Percentiles rank a stretch among this genome's conserved stretches.
Conservation (phyloP, 2,113 vertebrate genomes). For the Cettia cetti region DNA sequence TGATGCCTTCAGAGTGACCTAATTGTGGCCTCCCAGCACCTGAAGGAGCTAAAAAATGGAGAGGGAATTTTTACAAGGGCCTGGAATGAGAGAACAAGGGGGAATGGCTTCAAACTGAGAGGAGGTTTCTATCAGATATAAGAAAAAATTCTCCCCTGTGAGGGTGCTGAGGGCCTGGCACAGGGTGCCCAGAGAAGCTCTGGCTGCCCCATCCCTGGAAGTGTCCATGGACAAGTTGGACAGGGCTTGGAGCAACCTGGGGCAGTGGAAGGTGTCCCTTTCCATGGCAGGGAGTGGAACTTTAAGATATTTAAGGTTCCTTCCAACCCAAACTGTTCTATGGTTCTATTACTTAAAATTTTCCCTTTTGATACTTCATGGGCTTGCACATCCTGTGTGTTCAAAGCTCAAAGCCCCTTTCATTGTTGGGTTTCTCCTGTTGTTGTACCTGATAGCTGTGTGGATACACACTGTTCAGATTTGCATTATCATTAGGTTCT, state of each 20-base stretch:
- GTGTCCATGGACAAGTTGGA: neutral
- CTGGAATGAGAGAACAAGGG: neutral
- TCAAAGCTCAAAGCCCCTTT: neutral
- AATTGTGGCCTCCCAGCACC: neutral
- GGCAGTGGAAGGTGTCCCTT: neutral
- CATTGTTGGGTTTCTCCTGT: accelerated
- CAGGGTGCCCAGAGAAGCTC: neutral
- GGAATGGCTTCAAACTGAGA: neutral
- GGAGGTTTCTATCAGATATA: neutral
- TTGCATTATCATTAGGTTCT: neutral
- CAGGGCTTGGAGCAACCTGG: accelerated
- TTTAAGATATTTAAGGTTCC: neutral
- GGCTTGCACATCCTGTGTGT: neutral
- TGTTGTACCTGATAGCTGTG: neutral
- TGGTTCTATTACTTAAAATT: neutral
- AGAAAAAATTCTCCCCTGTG: neutral
- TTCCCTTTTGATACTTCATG: neutral
- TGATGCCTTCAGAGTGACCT: neutral
- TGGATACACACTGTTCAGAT: neutral
- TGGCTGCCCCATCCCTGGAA: neutral
- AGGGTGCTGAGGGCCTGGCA: accelerated
- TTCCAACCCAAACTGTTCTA: neutral
- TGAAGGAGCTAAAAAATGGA: neutral
- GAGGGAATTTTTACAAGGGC: neutral
- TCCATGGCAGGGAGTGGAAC: accelerated